Evolutionary conservation across 2,888 invertebrate species (phyloP).

Genomic region (Proisotoma minuta): DNA sequence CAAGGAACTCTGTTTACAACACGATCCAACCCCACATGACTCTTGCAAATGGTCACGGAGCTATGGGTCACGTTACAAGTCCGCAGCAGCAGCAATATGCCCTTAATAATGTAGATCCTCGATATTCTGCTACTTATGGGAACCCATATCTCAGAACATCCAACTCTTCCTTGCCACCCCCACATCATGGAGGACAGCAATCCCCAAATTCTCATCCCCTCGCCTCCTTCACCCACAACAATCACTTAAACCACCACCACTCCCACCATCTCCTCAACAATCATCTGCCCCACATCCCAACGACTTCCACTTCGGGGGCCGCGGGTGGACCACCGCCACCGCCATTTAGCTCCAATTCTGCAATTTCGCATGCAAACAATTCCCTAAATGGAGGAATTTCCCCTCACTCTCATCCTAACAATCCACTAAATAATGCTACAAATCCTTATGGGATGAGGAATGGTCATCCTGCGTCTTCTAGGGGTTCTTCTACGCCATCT

Average conservation of each 20-base stretch:
- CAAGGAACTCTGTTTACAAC: constrained; percentile 41
- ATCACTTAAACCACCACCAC: constrained; percentile 57
- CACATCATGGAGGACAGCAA: constrained; percentile 51
- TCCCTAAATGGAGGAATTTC: constrained; percentile 28
- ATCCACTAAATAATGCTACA: constrained; percentile 28
- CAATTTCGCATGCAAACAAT: constrained; percentile 6
- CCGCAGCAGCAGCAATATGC: constrained; percentile 39
- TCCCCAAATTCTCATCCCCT: constrained; percentile 62
- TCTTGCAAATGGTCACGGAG: not conserved
- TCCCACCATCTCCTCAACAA: constrained; percentile 18
- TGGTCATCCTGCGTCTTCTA: constrained; percentile 55
- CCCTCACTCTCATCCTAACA: constrained; percentile 36
- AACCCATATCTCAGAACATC: constrained; percentile 75
- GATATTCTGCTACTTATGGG: constrained; percentile 78
- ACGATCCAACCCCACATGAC: constrained; percentile 9
- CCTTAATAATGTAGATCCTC: constrained; percentile 63
- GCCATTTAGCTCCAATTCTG: constrained; percentile 14
- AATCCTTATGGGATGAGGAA: constrained; percentile 49
- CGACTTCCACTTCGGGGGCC: constrained; percentile 24
- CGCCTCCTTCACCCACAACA: constrained; percentile 66
- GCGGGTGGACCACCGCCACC: constrained; percentile 22
- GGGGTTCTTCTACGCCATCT: constrained; percentile 52
- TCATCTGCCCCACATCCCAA: constrained; percentile 22
- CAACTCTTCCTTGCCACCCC: constrained; percentile 55
- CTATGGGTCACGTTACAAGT: constrained; percentile 22